Conservation (phyloP, 2,113 vertebrate genomes). For the Toxotes chatareus region DNA sequence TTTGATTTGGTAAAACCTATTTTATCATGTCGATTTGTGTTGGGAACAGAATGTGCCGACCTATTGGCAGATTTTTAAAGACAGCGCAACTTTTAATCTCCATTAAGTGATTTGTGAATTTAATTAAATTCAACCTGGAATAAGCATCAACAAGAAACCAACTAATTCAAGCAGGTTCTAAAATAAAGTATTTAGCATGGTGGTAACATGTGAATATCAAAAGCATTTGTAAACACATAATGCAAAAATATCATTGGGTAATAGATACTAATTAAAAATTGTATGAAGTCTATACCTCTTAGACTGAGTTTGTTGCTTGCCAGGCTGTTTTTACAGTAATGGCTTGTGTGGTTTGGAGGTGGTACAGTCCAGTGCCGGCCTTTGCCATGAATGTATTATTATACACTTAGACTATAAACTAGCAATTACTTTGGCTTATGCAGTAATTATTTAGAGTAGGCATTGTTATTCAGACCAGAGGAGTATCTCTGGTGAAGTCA, state of each 20-base stretch:
- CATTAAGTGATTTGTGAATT: not conserved
- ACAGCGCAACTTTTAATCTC: not conserved
- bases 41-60: not conserved
- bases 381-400: slow-evolving; percentile 57
- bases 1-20: not conserved
- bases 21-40: not conserved
- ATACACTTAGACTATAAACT: slow-evolving; percentile 61
- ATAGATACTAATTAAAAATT: slow-evolving; percentile 4
- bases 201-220: not conserved
- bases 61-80: not conserved
- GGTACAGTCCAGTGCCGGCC: slow-evolving; percentile 28
- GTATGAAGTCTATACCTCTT: not conserved
- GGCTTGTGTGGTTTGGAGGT: not conserved
- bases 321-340: not conserved
- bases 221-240: not conserved
- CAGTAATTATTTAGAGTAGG: slow-evolving; percentile 68
- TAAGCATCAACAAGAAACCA: not conserved
- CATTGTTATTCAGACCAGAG: slow-evolving; percentile 63
- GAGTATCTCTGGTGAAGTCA: slow-evolving; percentile 60
- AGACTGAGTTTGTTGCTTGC: not conserved
- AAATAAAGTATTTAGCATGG: not conserved
- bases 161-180: not conserved
- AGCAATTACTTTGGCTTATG: slow-evolving; percentile 68
- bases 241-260: not conserved
- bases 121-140: not conserved